Evolutionary conservation across 1,140 invertebrate species (phyloP).

Genomic region (Rhagoletis zephyria): DNA sequence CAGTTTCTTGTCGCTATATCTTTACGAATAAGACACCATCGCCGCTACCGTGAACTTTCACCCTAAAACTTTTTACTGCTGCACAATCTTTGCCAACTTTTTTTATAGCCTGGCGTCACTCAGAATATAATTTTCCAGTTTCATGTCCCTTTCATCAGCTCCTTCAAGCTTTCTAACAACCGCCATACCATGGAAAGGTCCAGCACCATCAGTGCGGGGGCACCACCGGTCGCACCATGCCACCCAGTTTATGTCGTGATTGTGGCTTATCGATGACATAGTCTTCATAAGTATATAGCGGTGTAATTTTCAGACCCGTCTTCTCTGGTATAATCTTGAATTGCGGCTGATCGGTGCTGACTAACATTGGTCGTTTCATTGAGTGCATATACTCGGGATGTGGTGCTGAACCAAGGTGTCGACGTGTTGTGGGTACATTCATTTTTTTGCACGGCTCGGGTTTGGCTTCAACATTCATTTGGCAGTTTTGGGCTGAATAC

Average conservation of each 20-base stretch:
- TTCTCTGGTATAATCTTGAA: constrained; percentile 75
- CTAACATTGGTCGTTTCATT: constrained; percentile 74
- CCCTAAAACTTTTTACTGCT: not conserved
- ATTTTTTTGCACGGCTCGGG: constrained; percentile 74
- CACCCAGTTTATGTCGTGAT: constrained; percentile 68
- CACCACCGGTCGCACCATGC: constrained; percentile 70
- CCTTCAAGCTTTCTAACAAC: constrained; percentile 60
- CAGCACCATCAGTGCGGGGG: constrained; percentile 74
- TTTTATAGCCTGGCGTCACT: not conserved
- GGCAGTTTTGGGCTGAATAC: constrained; percentile 71
- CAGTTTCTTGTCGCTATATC: not conserved
- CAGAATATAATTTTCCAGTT: not conserved
- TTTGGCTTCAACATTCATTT: constrained; percentile 72
- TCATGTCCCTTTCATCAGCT: not conserved
- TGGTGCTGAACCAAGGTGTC: constrained; percentile 61
- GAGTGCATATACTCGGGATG: constrained; percentile 73
- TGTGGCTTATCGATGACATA: constrained; percentile 64
- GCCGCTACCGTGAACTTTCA: not conserved
- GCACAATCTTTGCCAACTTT: not conserved
- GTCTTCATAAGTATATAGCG: constrained; percentile 72
- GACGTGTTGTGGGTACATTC: constrained; percentile 69
- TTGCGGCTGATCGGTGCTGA: constrained; percentile 73
- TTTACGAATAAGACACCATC: not conserved
- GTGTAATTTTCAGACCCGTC: constrained; percentile 75
- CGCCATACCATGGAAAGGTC: constrained; percentile 73